phyloP scores from a whole-genome alignment of 1,140 invertebrate genomes.

The Leptonema lineaticorne region DNA sequence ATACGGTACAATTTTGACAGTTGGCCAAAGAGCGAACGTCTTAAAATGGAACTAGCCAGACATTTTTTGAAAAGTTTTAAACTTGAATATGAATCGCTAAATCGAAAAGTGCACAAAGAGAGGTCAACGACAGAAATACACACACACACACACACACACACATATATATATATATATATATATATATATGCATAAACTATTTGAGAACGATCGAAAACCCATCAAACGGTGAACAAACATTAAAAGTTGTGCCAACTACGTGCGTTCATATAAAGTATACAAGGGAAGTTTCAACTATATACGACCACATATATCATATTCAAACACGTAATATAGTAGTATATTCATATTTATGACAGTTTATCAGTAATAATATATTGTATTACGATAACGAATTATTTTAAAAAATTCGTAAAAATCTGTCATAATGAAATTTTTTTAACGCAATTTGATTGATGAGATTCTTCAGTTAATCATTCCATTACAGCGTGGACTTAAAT shows the following conservation, averaged over 20 bases:
- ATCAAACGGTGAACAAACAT: not conserved
- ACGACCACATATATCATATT: too few species aligned
- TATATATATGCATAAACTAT: too few species aligned
- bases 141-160: not conserved
- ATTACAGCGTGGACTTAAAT: too few species aligned
- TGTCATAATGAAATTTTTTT: too few species aligned
- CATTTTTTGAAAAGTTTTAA: not conserved
- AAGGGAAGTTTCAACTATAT: too few species aligned
- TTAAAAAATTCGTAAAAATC: too few species aligned
- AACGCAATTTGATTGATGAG: too few species aligned
- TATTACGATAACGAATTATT: not conserved
- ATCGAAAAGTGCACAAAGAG: not conserved
- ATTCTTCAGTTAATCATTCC: too few species aligned
- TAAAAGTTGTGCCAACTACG: too few species aligned
- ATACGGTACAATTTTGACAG: not conserved
- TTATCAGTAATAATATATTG: not conserved
- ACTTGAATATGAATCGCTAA: conserved; percentile 10
- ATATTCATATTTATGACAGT: not conserved
- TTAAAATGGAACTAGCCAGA: not conserved
- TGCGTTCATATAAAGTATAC: too few species aligned
- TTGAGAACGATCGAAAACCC: not conserved
- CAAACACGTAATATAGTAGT: not conserved
- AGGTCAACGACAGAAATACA: not conserved
- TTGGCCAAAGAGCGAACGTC: not conserved
- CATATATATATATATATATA: too few species aligned